Base-by-base conservation (phyloP, 2,113 vertebrate genomes). In the Morone chrysops region DNA sequence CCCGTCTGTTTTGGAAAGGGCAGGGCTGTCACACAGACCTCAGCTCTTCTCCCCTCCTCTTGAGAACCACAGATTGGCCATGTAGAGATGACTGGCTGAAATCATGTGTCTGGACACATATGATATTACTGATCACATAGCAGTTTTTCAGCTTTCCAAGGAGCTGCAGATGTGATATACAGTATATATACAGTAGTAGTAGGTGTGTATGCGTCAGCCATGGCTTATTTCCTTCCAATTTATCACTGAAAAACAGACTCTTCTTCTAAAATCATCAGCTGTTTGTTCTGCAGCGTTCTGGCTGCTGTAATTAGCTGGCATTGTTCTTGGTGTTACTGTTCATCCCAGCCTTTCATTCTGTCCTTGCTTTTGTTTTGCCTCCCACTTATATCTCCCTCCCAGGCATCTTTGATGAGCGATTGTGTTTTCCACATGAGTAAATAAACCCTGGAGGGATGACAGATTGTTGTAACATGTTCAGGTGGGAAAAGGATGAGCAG, bases 381-480 rank as follows among this genome's bases (percentile, higher is more conserved):
- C 83, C 87, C 84, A 80, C 90, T 88, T 89, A 71, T 81, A 87
- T 88, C 82, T 89, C 70, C 53, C 87, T 81, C 82, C 68, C 75
- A 69, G 89, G 83, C 72, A 80, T 86, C 85, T 91, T 84, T 93
- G 90, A 93, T 92, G 90, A 94, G 84, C 22, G 78, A 93, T 92
- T 92, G 88, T 91, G 82, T 87, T 89, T 89, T 78, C 80, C 82
- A 88, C 86, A 84, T 57, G 60, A 83, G 84, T 84, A 85, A 91
- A 92, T 90, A 81, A 85, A 86, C 87, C 89, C 87, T 78, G 75
- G 68, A 84, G 88, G 85, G 83, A 84, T 69, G 82, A 65, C 79
- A 81, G 68, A 84, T 84, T 91, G 83, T 75, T 87, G 67, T 75
- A 65, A 69, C 83, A 78, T 48, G 68, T 50, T 84, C 77, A 86